A percentile compares a stretch with the other conserved stretches of the same genome.
phyloP scores from a whole-genome alignment of 1,140 invertebrate species.

The Lepidurus apus region DNA sequence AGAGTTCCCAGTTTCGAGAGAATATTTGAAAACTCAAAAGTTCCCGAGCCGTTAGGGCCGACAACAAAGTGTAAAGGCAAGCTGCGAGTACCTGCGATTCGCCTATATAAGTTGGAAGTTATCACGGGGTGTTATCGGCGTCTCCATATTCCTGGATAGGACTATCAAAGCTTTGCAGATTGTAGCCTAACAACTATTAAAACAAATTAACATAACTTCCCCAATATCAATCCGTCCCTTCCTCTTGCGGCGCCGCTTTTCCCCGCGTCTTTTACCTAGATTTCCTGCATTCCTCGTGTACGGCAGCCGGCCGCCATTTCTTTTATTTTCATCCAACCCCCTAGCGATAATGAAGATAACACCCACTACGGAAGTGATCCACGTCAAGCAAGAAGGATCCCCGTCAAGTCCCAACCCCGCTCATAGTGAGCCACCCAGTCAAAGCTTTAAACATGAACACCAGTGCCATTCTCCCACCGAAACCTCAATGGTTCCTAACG shows the following conservation, averaged over 20 bases:
- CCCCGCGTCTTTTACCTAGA: background rate
- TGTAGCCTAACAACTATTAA: conserved; percentile 19
- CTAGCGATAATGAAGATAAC: too few relatives aligned
- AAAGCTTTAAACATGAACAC: background rate
- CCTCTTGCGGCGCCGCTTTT: background rate
- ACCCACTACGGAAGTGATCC: background rate
- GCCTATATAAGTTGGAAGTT: conserved; percentile 9
- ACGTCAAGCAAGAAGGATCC: background rate
- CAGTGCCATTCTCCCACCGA: background rate
- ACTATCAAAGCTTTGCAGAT: conserved; percentile 14
- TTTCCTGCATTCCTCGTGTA: too few relatives aligned
- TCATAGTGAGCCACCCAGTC: background rate
- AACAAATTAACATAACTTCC: background rate
- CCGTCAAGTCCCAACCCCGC: background rate
- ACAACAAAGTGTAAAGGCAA: conserved; percentile 5
- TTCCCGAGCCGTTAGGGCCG: background rate
- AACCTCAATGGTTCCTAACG: background rate
- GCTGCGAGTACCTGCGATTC: background rate
- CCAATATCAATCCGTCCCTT: background rate
- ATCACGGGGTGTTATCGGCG: conserved; percentile 20
- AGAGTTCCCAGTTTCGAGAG: background rate
- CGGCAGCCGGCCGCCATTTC: background rate
- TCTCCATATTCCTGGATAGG: conserved; percentile 21
- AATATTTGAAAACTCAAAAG: background rate
- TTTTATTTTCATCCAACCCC: background rate